phyloP scores from a whole-genome alignment of 1,140 invertebrate genomes.

The Anadara kagoshimensis region DNA sequence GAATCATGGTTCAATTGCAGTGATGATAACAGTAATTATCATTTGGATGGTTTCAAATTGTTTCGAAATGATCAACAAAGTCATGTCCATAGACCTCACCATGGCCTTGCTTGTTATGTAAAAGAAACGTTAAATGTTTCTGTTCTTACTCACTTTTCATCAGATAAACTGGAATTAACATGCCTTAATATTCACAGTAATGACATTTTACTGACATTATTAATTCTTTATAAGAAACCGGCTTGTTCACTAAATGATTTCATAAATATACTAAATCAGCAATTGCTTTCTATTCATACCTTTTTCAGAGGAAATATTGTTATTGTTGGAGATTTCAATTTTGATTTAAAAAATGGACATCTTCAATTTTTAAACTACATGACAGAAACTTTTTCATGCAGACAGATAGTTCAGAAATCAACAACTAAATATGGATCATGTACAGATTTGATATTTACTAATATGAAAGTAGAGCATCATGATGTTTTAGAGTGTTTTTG shows the following conservation, averaged over 20 bases:
- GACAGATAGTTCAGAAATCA: constrained; percentile 5
- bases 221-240: constrained; percentile 11
- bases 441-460: constrained; percentile 17
- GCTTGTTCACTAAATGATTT: constrained; percentile 14
- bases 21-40: constrained; percentile 4
- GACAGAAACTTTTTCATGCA: constrained; percentile 21
- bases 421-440: constrained; percentile 11
- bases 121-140: neutral
- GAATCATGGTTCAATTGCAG: constrained; percentile 11
- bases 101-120: constrained; percentile 33
- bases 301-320: neutral
- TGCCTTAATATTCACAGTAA: too few species aligned
- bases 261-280: neutral
- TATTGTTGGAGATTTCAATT: constrained; percentile 32
- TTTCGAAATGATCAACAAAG: constrained; percentile 5
- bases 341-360: constrained; percentile 22
- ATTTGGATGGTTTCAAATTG: constrained; percentile 8
- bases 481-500: too few species aligned
- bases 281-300: constrained; percentile 1
- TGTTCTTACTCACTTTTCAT: too few species aligned
- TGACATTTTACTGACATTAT: too few species aligned
- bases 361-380: constrained; percentile 23
- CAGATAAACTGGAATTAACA: too few species aligned
- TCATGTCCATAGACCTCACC: neutral
- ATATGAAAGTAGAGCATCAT: neutral